These are phyloP conservation scores for Aelia acuminata DNA, from an alignment of 2,888 invertebrate genomes.

Conservation along the genomic window DNA sequence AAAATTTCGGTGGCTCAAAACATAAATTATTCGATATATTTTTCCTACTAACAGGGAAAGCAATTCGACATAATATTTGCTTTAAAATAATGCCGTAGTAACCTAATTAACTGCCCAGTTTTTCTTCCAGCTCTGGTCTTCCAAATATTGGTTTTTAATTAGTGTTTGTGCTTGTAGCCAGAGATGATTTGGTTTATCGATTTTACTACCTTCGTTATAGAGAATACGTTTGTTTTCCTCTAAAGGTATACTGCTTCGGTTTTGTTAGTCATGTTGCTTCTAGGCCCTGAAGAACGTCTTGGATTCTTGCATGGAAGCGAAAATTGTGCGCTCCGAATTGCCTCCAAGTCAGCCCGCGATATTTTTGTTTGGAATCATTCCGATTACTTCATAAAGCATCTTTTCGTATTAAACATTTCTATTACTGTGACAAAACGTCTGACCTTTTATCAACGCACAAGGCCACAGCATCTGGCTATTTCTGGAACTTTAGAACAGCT, in stretches of 20 bases:
- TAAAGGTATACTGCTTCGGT: neutral
- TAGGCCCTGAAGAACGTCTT: neutral
- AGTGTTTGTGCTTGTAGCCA: neutral
- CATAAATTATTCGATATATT: no score
- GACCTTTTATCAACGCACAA: neutral
- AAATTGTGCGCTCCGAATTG: slow-evolving; percentile 16
- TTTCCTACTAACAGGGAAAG: no score
- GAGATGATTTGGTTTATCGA: slow-evolving; percentile 9
- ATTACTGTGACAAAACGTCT: neutral
- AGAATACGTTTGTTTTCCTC: neutral
- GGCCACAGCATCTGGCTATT: neutral
- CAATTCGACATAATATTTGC: no score
- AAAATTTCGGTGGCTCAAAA: no score
- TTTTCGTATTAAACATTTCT: slow-evolving; percentile 6
- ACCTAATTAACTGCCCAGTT: neutral
- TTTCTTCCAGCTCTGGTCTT: neutral
- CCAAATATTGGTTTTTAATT: neutral
- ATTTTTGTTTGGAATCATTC: slow-evolving; percentile 35
- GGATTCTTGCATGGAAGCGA: neutral
- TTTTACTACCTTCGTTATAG: neutral
- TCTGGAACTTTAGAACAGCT: slow-evolving; percentile 25
- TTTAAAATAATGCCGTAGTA: no score
- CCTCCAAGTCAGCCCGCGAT: neutral
- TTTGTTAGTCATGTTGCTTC: slow-evolving; percentile 11
- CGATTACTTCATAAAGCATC: neutral